Base-by-base conservation (phyloP, 1,140 invertebrate species). In the Drosophila nannoptera region DNA sequence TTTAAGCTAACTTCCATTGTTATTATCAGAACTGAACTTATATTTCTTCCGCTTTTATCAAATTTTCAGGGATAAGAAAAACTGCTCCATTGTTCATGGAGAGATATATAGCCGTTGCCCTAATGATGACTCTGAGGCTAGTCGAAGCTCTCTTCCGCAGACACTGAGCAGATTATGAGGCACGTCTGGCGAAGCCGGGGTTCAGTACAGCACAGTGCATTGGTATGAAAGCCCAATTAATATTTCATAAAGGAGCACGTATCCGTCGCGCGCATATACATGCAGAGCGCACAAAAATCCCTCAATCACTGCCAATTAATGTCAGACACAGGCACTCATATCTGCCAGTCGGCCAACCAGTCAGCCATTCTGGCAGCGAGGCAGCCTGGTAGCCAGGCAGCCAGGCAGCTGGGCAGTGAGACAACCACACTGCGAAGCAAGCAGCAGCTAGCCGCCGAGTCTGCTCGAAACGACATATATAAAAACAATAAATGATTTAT, bases 401-500 rank as follows among this genome's bases (percentile, higher is more conserved):
- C 42, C 36, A 75, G 11, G 32, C n/a, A n/a, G n/a, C n/a, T n/a
- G n/a, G n/a, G n/a, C n/a, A n/a, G n/a, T n/a, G n/a, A n/a, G n/a
- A n/a, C n/a, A n/a, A n/a, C n/a, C n/a, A n/a, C n/a, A n/a, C n/a
- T n/a, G n/a, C n/a, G n/a, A n/a, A n/a, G n/a, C n/a, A n/a, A n/a
- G n/a, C n/a, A n/a, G n/a, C 73, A 65, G 40, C 35, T 46, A 58
- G 46, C 53, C 49, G 55, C n/a, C 29, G 36, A 70, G 54, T 55
- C 75, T 71, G 73, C 80, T 77, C 81, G 69, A 63, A 80, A 70
- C 73, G 77, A 69, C 77, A 75, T 77, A 75, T 67, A 84, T 84
- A 84, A 84, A 84, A 84, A 84, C 80, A 86, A 84, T 84, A 84
- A 86, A 86, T 84, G 80, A 84, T 84, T 84, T 84, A 84, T 84